Conservation (phyloP, 1,140 invertebrate species). For the Callitettix versicolor region DNA sequence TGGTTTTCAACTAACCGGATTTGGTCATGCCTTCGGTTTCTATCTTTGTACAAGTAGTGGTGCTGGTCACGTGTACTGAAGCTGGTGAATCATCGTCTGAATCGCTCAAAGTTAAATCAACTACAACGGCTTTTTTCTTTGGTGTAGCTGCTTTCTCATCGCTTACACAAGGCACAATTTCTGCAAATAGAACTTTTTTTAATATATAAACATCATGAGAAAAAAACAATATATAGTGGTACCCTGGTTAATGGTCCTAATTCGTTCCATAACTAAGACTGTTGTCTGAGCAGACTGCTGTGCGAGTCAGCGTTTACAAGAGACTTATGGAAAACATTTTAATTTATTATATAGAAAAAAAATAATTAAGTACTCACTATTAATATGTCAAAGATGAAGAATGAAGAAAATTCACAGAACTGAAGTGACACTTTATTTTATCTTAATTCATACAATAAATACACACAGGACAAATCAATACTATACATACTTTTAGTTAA, state of each 20-base stretch:
- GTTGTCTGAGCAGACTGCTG: too few species aligned
- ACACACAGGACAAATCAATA: too few species aligned
- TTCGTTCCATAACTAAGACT: too few species aligned
- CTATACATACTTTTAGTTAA: too few species aligned
- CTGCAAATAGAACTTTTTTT: neutral
- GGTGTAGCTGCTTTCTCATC: neutral
- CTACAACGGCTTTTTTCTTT: constrained; percentile 27
- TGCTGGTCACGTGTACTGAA: neutral
- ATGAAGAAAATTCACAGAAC: too few species aligned
- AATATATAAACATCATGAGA: neutral
- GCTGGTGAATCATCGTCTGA: constrained; percentile 22
- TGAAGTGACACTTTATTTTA: neutral
- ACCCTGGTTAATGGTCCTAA: too few species aligned
- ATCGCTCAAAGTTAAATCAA: constrained; percentile 29
- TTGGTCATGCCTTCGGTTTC: neutral
- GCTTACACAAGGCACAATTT: neutral
- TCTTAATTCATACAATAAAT: neutral
- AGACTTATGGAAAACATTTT: too few species aligned
- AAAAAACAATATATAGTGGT: neutral
- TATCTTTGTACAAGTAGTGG: neutral
- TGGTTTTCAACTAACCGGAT: neutral
- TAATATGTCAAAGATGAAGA: too few species aligned
- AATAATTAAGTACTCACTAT: too few species aligned
- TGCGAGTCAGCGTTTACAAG: too few species aligned
- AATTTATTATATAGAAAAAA: too few species aligned